Evolutionary conservation across 92 coral and sea anemone genomes (phyloP).

Genomic region (Phymanthus crucifer): DNA sequence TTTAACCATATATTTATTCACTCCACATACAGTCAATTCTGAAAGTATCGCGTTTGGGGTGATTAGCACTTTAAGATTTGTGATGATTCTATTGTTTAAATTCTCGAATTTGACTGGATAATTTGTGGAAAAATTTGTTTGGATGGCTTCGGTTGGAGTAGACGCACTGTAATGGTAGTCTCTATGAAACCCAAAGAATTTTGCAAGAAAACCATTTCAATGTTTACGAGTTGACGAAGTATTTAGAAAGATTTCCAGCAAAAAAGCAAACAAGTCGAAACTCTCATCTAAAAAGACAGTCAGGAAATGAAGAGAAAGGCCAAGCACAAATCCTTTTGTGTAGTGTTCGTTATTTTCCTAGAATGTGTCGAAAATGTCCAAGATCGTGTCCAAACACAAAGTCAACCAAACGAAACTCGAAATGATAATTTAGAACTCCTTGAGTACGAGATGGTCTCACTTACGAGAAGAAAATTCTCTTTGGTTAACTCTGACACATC

Average conservation of each 20-base stretch:
- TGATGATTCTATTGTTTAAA: too few relatives aligned
- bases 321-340: not conserved
- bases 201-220: not conserved
- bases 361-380: not conserved
- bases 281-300: not conserved
- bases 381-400: not conserved
- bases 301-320: not conserved
- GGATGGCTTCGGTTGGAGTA: too few relatives aligned
- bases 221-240: not conserved
- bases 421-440: not conserved
- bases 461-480: not conserved
- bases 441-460: not conserved
- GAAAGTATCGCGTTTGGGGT: too few relatives aligned
- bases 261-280: not conserved
- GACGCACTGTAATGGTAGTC: too few relatives aligned
- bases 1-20: too few relatives aligned
- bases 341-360: not conserved
- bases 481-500: not conserved
- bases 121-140: too few relatives aligned
- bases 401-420: not conserved
- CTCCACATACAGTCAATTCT: too few relatives aligned
- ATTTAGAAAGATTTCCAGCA: not conserved
- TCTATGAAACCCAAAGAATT: too few relatives aligned
- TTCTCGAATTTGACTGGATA: too few relatives aligned
- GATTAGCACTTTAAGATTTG: too few relatives aligned